phyloP scores from a whole-genome alignment of 1,140 invertebrate genomes.

The Saccostrea echinata region DNA sequence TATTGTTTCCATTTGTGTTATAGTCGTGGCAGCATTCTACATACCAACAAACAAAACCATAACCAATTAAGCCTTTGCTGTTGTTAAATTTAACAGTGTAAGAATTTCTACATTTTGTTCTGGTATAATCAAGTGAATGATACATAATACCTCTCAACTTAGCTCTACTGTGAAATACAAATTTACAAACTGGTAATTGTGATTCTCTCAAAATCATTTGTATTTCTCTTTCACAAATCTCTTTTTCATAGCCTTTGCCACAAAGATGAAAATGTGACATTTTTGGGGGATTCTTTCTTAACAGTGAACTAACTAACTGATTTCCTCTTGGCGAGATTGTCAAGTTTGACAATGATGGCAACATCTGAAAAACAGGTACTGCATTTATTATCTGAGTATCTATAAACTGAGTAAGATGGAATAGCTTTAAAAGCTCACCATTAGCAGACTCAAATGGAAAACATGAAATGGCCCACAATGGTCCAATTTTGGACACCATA shows the following conservation, averaged over 20 bases:
- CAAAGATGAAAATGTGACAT: not conserved
- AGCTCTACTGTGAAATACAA: constrained; percentile 31
- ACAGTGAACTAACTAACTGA: not conserved
- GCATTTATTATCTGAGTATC: constrained; percentile 51
- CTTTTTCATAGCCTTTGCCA: constrained; percentile 27
- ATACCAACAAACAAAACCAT: constrained; percentile 20
- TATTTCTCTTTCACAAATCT: not conserved
- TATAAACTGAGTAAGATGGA: constrained; percentile 57
- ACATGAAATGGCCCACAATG: constrained; percentile 49
- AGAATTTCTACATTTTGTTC: constrained; percentile 21
- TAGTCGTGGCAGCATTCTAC: not conserved
- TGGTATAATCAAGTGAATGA: constrained; percentile 20
- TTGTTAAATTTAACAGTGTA: constrained; percentile 22
- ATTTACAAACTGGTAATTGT: constrained; percentile 5
- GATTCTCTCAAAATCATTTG: not conserved
- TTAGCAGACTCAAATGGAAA: constrained; percentile 58
- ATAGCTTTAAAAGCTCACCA: constrained; percentile 53
- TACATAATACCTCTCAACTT: constrained; percentile 35
- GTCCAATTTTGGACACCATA: constrained; percentile 37
- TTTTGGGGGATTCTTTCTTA: not conserved
- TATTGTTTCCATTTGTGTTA: not conserved
- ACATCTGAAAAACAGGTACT: constrained; percentile 39
- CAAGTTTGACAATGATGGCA: constrained; percentile 25
- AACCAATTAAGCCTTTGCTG: not conserved
- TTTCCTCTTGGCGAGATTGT: not conserved